Base-by-base conservation (phyloP, 2,113 vertebrate genomes). In the Triplophysa siluroides region DNA sequence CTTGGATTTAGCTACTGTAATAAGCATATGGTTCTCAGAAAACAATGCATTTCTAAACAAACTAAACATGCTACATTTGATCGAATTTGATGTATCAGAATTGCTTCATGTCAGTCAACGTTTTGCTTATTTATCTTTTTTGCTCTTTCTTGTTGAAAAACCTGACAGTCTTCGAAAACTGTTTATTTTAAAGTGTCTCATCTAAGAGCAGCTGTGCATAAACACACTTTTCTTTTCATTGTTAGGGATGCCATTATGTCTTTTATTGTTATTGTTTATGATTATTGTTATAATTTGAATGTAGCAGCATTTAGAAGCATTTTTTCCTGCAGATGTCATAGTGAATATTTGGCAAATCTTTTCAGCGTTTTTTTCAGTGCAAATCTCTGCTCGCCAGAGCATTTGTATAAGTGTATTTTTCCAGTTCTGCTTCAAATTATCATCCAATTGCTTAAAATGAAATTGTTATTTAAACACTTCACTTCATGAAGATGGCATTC, bases 401-500 rank as follows among this genome's bases (percentile, higher is more conserved):
- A 65, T 74, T 80, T 61, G 68, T 82, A 73, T 33, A 43, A 23
- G 79, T 33, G 60, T 81, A 76, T 79, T 67, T 80, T 63, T 83
- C 71, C 77, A 78, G 29, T 38, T 80, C 54, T 18, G n/a, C n/a
- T 45, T 60, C 62, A 50, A 82, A 72, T 66, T 62, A 73, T 68
- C 62, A 45, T 76, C 6, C 24, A 12, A 61, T 69, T n/a, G 29
- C 68, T 73, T 58, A 64, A 70, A 74, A 67, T 74, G 77, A 79
- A 79, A 74, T 77, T 68, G 73, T 19, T 62, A 78, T 74, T 80
- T 80, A 82, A 84, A 80, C 54, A 78, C 79, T 78, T 73, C 43
- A 41, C 21, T 29, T 29, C 29, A 0, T 29, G 6, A 43, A 45
- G 60, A 76, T 45, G 41, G 64, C 63, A n/a, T 78, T 66, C 38